Conservation (phyloP, 2,113 vertebrate species). For the Archilochus colubris region DNA sequence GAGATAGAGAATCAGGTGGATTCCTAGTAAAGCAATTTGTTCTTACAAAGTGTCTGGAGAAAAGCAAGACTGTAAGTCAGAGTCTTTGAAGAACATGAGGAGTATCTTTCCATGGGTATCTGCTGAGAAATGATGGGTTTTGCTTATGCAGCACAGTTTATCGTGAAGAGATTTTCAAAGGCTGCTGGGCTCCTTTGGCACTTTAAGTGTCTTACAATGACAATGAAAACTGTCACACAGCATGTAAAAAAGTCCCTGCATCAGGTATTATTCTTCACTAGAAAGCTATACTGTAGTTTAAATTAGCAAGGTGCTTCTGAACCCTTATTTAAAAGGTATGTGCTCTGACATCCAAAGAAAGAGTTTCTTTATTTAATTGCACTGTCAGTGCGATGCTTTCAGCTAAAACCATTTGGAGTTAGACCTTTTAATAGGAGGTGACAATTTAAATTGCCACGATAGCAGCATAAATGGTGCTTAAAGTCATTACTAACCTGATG, state of each 20-base stretch:
- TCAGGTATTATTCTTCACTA: constrained; percentile 75
- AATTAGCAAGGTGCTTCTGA: constrained; percentile 78
- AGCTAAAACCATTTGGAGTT: constrained; percentile 76
- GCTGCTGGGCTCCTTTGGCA: constrained; percentile 49
- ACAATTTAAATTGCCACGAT: constrained; percentile 79
- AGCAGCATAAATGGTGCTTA: constrained; percentile 78
- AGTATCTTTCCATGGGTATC: constrained; percentile 1
- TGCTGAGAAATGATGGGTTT: constrained; percentile 29
- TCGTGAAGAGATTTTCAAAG: constrained; percentile 20
- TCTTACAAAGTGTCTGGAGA: neutral
- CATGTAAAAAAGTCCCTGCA: constrained; percentile 26
- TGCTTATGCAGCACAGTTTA: neutral
- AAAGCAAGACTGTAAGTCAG: neutral
- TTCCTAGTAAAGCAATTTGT: neutral
- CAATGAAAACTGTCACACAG: constrained; percentile 67
- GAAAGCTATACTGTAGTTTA: constrained; percentile 85
- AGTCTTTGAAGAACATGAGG: neutral
- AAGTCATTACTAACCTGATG: constrained; percentile 76
- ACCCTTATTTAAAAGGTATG: constrained; percentile 79
- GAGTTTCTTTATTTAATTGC: constrained; percentile 79
- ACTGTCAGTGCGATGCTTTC: constrained; percentile 76
- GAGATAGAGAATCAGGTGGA: neutral
- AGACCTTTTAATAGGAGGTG: constrained; percentile 85
- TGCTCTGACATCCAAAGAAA: constrained; percentile 79
- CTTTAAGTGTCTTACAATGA: constrained; percentile 52